phyloP scores from a whole-genome alignment of 2,797 vertebrate genomes.

The Vipera latastei region DNA sequence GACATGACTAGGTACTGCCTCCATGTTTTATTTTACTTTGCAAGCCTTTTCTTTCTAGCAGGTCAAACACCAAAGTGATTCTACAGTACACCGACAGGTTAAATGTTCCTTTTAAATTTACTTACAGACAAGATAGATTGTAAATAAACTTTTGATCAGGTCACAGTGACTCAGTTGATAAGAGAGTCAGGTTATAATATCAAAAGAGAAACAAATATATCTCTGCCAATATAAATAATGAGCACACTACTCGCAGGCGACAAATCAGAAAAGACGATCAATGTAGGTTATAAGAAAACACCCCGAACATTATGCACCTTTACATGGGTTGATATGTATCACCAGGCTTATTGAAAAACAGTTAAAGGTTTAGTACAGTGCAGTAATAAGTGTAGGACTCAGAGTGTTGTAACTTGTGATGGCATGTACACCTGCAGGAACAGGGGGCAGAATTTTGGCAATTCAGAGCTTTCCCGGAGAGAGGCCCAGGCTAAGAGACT shows the following conservation, averaged over 20 bases:
- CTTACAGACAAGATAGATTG: slow-evolving; percentile 22
- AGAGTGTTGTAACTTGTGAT: background rate
- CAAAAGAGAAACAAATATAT: slow-evolving; percentile 49
- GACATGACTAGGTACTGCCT: background rate
- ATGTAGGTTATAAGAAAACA: background rate
- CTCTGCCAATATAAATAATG: slow-evolving; percentile 62
- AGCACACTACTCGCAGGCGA: background rate
- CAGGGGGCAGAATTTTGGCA: background rate
- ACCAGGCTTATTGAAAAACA: background rate
- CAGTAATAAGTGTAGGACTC: background rate
- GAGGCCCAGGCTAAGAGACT: background rate
- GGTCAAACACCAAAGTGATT: slow-evolving; percentile 14
- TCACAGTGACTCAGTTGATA: slow-evolving; percentile 63
- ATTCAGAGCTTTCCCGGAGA: background rate
- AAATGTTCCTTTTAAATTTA: slow-evolving; percentile 27
- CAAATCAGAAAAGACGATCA: background rate
- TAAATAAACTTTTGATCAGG: slow-evolving; percentile 45
- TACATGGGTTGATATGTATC: background rate
- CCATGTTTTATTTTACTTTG: background rate
- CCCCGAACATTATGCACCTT: background rate
- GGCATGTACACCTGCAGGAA: background rate
- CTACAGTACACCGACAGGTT: slow-evolving; percentile 11
- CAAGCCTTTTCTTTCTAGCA: slow-evolving; percentile 1
- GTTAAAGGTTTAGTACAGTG: background rate
- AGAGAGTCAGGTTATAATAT: slow-evolving; percentile 53